Conservation (phyloP, 2,797 vertebrate species). For the Smutsia gigantea region DNA sequence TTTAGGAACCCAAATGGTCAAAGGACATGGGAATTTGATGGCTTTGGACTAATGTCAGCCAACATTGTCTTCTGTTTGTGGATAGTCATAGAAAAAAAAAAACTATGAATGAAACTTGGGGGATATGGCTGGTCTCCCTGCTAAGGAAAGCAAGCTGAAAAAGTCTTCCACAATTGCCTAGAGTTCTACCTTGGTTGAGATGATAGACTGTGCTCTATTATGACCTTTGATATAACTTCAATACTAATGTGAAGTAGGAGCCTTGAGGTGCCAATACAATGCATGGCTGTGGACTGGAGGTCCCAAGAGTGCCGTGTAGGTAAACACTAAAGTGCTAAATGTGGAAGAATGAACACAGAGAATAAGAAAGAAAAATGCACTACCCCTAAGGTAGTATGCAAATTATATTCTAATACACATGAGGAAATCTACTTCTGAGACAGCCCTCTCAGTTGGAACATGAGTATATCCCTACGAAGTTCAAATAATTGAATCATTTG, state of each 20-base stretch:
- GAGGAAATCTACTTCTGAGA: neutral
- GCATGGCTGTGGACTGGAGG: neutral
- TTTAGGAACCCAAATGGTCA: neutral
- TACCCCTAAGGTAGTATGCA: neutral
- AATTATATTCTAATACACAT: neutral
- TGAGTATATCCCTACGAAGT: neutral
- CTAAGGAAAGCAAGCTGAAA: neutral
- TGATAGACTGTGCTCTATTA: neutral
- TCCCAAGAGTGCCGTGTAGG: neutral
- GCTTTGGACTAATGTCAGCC: neutral
- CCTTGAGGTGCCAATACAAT: neutral
- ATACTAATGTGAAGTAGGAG: neutral
- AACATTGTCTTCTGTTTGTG: neutral
- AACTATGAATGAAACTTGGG: neutral
- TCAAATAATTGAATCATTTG: slow-evolving; percentile 40
- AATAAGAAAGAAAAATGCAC: neutral
- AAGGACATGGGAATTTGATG: neutral
- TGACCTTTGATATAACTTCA: neutral
- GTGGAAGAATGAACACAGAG: neutral
- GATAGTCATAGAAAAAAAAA: neutral
- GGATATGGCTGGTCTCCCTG: neutral
- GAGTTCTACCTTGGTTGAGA: neutral
- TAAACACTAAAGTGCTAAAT: neutral
- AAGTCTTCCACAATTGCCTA: neutral
- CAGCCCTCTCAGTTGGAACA: neutral